Evolutionary conservation across 2,888 invertebrate species (phyloP), one percentile per base, ranked within the genome.

Genomic region (Tachina lurida): DNA sequence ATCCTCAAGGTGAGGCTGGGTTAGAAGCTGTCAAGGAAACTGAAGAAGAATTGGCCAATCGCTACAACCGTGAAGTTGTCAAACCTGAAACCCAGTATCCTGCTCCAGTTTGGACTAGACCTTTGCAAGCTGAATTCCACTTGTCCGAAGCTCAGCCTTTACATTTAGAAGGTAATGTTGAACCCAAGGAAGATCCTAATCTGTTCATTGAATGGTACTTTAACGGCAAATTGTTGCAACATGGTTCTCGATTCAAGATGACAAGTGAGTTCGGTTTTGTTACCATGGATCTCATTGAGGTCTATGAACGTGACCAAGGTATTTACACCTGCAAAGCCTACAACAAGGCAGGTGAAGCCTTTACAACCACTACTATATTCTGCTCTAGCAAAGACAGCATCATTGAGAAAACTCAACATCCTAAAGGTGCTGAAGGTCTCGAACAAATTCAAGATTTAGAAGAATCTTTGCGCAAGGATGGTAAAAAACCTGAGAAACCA

Each of bases 241-340:
- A 97, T 91, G 97, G 96, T 84, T 96, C 98, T 3, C 94, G 98
- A 87, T 98, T 98, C 92, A 98, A 98, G 92, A 95, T 98, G 91
- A 97, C 97, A 1, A 97, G 96, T 91, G 99, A 99, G 91, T 99
- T 99, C 92, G 99, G 99, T 74, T 99, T 98, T 91, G 98, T 98
- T 8, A 97, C 98, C 5, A 94, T 99, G 88, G 98, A 99, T 92
- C 94, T 99, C 71, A 96, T 95, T 31, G 98, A 98, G 91, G 97
- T 97, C 0, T 97, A 98, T 91, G 97, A 97, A 90, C 95, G 98
- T 89, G 98, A 98, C 92, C 97, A 97, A 92, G 98, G 98, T 87
- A 96, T 98, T 88, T 98, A 98, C 91, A 98, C 97, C 0, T 97
- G 97, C 93, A 97, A 98, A 91, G 98, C 98, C 15, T 96, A 95